These are phyloP conservation scores for Argyrosomus regius DNA, from an alignment of 2,797 vertebrate genomes.

Conservation along the genomic window DNA sequence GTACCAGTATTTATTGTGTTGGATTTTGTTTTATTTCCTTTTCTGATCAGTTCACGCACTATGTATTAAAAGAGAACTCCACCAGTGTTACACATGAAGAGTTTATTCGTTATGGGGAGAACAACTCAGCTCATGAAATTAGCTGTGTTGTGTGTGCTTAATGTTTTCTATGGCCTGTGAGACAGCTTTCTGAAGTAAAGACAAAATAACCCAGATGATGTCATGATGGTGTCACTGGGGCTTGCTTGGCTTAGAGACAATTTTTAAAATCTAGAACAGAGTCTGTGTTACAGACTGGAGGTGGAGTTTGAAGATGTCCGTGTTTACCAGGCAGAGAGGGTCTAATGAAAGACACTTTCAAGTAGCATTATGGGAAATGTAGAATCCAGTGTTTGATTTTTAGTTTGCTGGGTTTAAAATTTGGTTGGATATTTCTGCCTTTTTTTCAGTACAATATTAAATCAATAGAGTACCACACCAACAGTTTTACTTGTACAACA, in stretches of 20 bases:
- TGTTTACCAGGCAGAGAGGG: background rate
- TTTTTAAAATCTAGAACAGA: background rate
- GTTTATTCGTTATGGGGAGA: background rate
- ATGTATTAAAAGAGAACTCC: background rate
- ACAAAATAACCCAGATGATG: background rate
- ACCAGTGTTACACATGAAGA: background rate
- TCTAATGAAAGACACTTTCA: background rate
- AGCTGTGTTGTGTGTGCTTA: too few species aligned
- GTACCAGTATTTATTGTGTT: background rate
- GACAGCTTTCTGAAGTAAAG: background rate
- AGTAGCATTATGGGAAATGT: background rate
- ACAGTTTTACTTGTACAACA: too few species aligned
- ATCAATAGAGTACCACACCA: too few species aligned
- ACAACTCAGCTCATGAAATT: background rate
- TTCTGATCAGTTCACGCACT: background rate
- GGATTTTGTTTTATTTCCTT: background rate
- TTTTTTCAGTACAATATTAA: too few species aligned
- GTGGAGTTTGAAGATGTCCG: background rate
- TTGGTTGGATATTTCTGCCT: too few species aligned
- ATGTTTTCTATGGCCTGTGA: background rate
- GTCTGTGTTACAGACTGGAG: background rate
- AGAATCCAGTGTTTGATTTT: background rate
- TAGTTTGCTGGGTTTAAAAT: too few species aligned
- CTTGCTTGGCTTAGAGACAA: background rate
- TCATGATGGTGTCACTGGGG: constrained; percentile 1